These are phyloP conservation scores for Scaptomyza montana DNA, from an alignment of 1,140 invertebrate genomes.

Conservation along the genomic window DNA sequence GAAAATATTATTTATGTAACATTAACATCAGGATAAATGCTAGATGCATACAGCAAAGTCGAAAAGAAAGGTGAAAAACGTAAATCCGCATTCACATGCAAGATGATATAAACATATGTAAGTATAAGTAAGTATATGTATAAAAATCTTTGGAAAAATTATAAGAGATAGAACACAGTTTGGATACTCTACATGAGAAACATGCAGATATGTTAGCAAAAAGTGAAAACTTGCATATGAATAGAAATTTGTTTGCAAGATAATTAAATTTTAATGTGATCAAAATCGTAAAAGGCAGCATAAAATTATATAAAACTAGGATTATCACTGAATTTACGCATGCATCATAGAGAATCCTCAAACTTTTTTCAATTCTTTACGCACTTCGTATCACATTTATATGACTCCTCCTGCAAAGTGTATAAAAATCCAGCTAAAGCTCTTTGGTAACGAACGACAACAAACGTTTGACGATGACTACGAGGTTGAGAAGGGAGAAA, in stretches of 20 bases:
- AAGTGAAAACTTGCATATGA: no score
- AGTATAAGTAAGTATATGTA: neutral
- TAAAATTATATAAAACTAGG: no score
- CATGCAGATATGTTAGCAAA: no score
- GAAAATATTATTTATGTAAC: conserved; percentile 12
- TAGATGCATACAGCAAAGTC: conserved; percentile 15
- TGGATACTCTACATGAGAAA: neutral
- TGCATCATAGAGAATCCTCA: no score
- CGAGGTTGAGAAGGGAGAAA: neutral
- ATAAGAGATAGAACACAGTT: neutral
- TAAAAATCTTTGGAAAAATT: neutral
- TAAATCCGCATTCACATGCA: no score
- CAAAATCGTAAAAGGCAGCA: no score
- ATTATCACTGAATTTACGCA: no score
- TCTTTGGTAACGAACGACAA: conserved; percentile 19
- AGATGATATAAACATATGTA: neutral
- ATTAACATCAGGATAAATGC: conserved; percentile 35
- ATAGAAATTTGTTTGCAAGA: no score
- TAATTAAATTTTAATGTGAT: no score
- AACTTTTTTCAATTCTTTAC: neutral
- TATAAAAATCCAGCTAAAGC: conserved; percentile 26
- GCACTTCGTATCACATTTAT: neutral
- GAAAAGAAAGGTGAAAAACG: conserved; percentile 56
- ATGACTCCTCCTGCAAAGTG: neutral
- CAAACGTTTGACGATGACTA: neutral